phyloP scores from a whole-genome alignment of 2,888 invertebrate species.

The Chloromyia formosa region DNA sequence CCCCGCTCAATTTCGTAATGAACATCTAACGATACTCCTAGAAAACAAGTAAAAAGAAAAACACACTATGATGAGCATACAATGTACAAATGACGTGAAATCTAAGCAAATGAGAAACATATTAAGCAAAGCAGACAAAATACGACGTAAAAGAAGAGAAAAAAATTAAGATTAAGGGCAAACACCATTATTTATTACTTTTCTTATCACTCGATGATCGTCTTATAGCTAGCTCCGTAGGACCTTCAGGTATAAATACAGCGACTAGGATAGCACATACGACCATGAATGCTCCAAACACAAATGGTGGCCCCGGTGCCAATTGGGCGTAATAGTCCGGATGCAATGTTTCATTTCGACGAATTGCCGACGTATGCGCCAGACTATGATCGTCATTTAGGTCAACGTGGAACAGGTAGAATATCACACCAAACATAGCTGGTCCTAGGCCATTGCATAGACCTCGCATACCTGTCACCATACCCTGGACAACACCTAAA shows the following conservation, averaged over 20 bases:
- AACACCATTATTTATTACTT: slow-evolving; percentile 64
- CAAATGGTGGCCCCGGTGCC: slow-evolving; percentile 98
- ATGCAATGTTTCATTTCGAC: slow-evolving; percentile 55
- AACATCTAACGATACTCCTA: slow-evolving; percentile 77
- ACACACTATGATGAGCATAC: background rate
- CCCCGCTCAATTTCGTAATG: slow-evolving; percentile 85
- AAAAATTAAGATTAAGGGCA: slow-evolving; percentile 35
- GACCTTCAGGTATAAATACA: slow-evolving; percentile 82
- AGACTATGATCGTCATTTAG: slow-evolving; percentile 77
- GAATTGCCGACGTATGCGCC: slow-evolving; percentile 54
- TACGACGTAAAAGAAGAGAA: slow-evolving; percentile 26
- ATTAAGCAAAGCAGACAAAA: background rate
- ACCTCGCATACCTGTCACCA: slow-evolving; percentile 98
- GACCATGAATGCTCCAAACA: slow-evolving; percentile 96
- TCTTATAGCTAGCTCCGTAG: slow-evolving; percentile 61
- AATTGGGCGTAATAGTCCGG: slow-evolving; percentile 71
- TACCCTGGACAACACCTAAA: slow-evolving; percentile 87
- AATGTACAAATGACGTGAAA: background rate
- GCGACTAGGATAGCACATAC: slow-evolving; percentile 94
- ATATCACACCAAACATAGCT: slow-evolving; percentile 97
- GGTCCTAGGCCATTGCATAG: slow-evolving; percentile 98
- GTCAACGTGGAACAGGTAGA: slow-evolving; percentile 98
- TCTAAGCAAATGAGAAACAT: background rate
- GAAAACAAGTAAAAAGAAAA: slow-evolving; percentile 32
- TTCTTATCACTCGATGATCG: slow-evolving; percentile 68